Base-by-base conservation (phyloP, 2,113 vertebrate species). In the Bubalus kerabau region DNA sequence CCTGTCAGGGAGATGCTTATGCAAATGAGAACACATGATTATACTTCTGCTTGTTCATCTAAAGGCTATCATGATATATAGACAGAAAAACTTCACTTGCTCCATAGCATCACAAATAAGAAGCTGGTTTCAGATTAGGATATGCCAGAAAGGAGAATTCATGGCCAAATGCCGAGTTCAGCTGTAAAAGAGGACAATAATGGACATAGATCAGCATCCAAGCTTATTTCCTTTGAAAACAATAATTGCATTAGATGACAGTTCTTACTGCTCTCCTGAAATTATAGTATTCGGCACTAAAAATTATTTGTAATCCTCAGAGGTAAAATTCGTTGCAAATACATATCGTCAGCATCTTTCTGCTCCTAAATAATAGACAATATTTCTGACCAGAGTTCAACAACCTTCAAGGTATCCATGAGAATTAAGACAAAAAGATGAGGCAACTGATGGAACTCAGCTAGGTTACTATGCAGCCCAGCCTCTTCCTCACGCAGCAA, bases 1-100 rank as follows among this genome's bases (percentile, higher is more conserved):
- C 80, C 89, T 97, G 92, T 95, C 98, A 98, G 67, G 90, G 81
- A 97, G 97, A 93, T 71, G 91, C 91, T 95, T 95, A 90, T 91
- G 93, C 95, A 98, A 97, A 97, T 87, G 60, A 98, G 97, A 14
- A 96, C 71, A 89, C 76, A 11, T 0, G 5, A 85, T 94, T 91
- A 52, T 87, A 60, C 23, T 93, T 89, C 56, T 74, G 71, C 90
- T 13, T 0, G 80, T 86, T 97, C 93, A 60, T 92, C 91, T 90
- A 94, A 95, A 93, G 91, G 0, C 9, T 46, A 57, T 84, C 81
- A 62, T 43, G 87, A 97, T 98, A 97, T 48, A 83, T 48, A 92
- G 78, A 87, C 5, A 88, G 64, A 16, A 6, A 97, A 96, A 3
- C 81, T 83, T 60, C 86, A 91, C 54, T 90, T 82, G 59, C 84